Percentiles rank a stretch among this genome's conserved stretches.
phyloP scores from a whole-genome alignment of 2,888 invertebrate species.

The Acanthosepion lycidas region DNA sequence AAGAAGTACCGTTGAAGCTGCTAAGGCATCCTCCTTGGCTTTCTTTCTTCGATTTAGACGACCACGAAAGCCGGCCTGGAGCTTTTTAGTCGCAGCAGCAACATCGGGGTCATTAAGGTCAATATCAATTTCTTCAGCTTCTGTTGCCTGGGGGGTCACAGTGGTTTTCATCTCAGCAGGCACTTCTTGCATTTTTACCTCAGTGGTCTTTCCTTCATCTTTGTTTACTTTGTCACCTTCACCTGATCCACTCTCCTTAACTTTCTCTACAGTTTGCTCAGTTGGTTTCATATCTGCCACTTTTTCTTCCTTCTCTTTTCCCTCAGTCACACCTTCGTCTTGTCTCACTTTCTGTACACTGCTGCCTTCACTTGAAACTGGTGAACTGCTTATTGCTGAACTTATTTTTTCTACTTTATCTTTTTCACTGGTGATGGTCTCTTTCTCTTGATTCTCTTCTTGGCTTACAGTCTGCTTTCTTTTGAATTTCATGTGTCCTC shows the following conservation, averaged over 20 bases:
- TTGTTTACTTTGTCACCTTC: neutral
- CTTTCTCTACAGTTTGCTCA: neutral
- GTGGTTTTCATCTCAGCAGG: neutral
- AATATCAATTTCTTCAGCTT: conserved; percentile 68
- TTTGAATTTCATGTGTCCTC: conserved; percentile 33
- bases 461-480: neutral
- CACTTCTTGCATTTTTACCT: neutral
- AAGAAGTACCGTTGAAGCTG: conserved; percentile 25
- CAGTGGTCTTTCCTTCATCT: neutral
- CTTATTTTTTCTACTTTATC: neutral
- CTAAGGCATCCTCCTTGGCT: neutral
- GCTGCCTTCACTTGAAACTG: neutral
- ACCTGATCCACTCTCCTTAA: neutral
- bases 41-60: conserved; percentile 60
- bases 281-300: conserved; percentile 15
- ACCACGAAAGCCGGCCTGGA: conserved; percentile 71
- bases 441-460: neutral
- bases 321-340: neutral
- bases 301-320: neutral
- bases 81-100: conserved; percentile 69
- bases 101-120: conserved; percentile 72
- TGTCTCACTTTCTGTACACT: neutral
- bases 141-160: neutral
- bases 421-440: neutral
- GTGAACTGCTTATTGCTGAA: neutral